These are phyloP conservation scores for Hirudinaria manillensis DNA, from an alignment of 2,888 invertebrate species.

Conservation along the genomic window DNA sequence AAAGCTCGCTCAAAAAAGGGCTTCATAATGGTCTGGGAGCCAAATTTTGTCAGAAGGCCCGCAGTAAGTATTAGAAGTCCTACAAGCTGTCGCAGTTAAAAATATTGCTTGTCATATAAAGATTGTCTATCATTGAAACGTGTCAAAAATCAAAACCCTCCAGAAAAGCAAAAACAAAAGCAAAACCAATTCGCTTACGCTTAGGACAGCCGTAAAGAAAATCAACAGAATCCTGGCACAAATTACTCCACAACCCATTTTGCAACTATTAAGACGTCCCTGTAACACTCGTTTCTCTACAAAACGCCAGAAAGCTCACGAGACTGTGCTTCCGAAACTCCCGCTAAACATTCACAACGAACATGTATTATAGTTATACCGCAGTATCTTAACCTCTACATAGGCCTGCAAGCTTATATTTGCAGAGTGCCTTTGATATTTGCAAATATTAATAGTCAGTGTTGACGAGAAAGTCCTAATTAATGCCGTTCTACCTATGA, in stretches of 20 bases:
- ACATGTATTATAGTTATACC: too few species aligned
- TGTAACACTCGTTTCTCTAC: too few species aligned
- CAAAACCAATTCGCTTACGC: not conserved
- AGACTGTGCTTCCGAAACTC: too few species aligned
- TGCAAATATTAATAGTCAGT: too few species aligned
- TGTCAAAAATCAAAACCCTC: not conserved
- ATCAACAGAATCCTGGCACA: constrained; percentile 9
- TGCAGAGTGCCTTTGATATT: too few species aligned
- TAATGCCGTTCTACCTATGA: too few species aligned
- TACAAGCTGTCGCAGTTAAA: not conserved
- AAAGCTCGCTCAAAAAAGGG: not conserved
- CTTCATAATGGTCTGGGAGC: not conserved
- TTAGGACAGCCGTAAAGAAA: not conserved
- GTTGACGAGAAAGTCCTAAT: too few species aligned
- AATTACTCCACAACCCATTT: not conserved
- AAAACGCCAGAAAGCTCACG: too few species aligned
- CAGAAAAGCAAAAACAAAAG: not conserved
- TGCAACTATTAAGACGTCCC: too few species aligned
- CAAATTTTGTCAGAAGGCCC: not conserved
- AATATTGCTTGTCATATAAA: not conserved
- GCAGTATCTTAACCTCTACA: too few species aligned
- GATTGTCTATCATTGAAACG: not conserved
- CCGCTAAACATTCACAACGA: too few species aligned
- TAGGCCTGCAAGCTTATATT: too few species aligned
- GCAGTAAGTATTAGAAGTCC: not conserved